phyloP scores from a whole-genome alignment of 1,140 invertebrate genomes.

The Antheraea pernyi region DNA sequence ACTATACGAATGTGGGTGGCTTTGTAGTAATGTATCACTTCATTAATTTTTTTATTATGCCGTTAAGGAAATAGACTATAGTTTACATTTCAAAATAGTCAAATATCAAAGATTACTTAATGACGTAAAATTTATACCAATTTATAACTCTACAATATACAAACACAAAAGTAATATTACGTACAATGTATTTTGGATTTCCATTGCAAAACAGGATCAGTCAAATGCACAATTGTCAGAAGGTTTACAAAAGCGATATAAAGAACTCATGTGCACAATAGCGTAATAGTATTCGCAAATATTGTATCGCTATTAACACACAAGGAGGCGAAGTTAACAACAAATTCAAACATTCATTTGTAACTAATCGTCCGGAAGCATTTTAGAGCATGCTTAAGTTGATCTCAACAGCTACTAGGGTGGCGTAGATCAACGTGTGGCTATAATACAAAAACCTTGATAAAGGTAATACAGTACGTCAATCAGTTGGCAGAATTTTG shows the following conservation, averaged over 20 bases:
- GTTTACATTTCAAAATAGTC: not conserved
- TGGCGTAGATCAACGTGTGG: slow-evolving; percentile 35
- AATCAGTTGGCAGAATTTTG: slow-evolving; percentile 16
- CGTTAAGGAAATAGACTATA: slow-evolving; percentile 1
- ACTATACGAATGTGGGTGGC: slow-evolving; percentile 76
- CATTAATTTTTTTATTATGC: slow-evolving; percentile 42
- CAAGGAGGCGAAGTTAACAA: slow-evolving; percentile 76
- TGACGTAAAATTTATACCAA: not conserved
- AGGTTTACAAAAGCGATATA: slow-evolving; percentile 53
- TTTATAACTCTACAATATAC: no score
- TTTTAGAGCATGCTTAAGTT: slow-evolving; percentile 68
- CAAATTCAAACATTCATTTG: slow-evolving; percentile 72
- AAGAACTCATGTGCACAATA: slow-evolving; percentile 56
- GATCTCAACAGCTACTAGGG: slow-evolving; percentile 58
- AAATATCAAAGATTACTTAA: not conserved
- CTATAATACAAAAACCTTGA: not conserved
- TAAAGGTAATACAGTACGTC: slow-evolving; percentile 1
- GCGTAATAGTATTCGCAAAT: slow-evolving; percentile 76
- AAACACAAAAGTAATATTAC: not conserved
- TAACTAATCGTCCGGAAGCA: slow-evolving; percentile 71
- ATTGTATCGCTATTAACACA: slow-evolving; percentile 75
- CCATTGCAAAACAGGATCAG: slow-evolving; percentile 41
- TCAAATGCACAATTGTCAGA: slow-evolving; percentile 56
- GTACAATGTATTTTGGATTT: not conserved
- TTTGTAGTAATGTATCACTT: slow-evolving; percentile 71